Base-by-base conservation (phyloP, 2,888 invertebrate species). In the Laothoe populi region DNA sequence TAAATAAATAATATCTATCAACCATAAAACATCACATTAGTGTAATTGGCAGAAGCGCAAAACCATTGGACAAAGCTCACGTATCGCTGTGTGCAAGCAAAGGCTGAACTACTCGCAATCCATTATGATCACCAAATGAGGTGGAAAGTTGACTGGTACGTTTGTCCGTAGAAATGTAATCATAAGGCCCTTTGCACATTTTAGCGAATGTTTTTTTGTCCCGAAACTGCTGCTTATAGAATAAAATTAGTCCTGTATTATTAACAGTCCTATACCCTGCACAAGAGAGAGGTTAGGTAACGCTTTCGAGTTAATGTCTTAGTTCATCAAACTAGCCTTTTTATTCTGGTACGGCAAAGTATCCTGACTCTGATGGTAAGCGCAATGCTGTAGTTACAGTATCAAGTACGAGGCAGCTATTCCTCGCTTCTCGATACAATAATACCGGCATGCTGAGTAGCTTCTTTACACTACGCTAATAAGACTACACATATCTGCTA, bases 61-160 rank as follows among this genome's bases (percentile, higher is more conserved):
- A 74, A 71, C 71, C 72, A 67, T 53, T 19, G 68, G 77, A 79
- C 73, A 74, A 73, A 77, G 72, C 68, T 19, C 60, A 61, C 21
- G 26, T 75, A 73, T 73, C 78, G 78, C 78, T 76, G 77, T 78
- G 70, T 74, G 72, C 78, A 79, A 85, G 87, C 87, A 84, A 83
- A 81, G 70, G 82, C 81, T 82, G 86, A 86, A 87, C 86, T 88
- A 86, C 82, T 84, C 83, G 84, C 86, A 89, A 89, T 92, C 90
- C 91, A 92, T 91, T 91, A 90, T 82, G 82, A 80, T 73, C 74
- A 77, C 81, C 82, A 89, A 92, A 92, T 91, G 91, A 89, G 78
- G 87, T 84, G 85, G 83, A 87, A 90, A 90, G 85, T 88, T 84
- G 84, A 87, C 85, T 87, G 40, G 60, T 63, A 63, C 46, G 63